Base-by-base conservation (phyloP, 2,888 invertebrate genomes). In the Polia nebulosa region DNA sequence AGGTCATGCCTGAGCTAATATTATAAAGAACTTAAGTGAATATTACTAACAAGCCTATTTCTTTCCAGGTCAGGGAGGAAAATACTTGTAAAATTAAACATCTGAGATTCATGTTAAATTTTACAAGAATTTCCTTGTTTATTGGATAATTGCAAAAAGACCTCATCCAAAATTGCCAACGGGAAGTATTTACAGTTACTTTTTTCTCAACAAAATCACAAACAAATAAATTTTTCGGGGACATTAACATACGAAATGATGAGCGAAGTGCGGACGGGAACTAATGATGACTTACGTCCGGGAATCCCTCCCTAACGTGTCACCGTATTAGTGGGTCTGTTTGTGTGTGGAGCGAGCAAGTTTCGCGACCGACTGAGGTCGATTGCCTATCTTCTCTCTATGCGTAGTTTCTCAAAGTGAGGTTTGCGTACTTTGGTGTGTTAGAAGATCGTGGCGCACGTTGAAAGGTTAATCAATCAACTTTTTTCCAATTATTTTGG, bases 321-420 rank as follows among this genome's bases (percentile, higher is more conserved):
- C 98, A 97, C 99, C 99, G 99, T 91, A 99, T 98, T 84, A 99
- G 97, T 82, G 99, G 99, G 96, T 99, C 99, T 36, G 99, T 99
- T 95, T 99, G 99, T 93, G 99, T 98, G 93, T 98, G 99, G 81
- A 99, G 96, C 63, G 99, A 98, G 93, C 99, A 99, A 98, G 93
- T 98, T 98, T 86, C 97, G 97, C 89, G 72, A 96, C 91, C 53
- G 87, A 87, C 63, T 97, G 96, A 88, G 39, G n/a, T n/a, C 85
- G 91, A 91, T 85, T 96, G 96, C 81, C 11, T 25, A 25, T 17
- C 29, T 52, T 17, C 29, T 52, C 4, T 17, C 4, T 8, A 20
- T 41, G 39, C n/a, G 13, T 17, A n/a, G 17, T 17, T 39, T 15
- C 15, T 36, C 17, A 15, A 36, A 15, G 36, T 15, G 36, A 13